These are phyloP conservation scores for Apocrypta bakeri DNA, from an alignment of 1,140 invertebrate genomes.

Conservation along the genomic window DNA sequence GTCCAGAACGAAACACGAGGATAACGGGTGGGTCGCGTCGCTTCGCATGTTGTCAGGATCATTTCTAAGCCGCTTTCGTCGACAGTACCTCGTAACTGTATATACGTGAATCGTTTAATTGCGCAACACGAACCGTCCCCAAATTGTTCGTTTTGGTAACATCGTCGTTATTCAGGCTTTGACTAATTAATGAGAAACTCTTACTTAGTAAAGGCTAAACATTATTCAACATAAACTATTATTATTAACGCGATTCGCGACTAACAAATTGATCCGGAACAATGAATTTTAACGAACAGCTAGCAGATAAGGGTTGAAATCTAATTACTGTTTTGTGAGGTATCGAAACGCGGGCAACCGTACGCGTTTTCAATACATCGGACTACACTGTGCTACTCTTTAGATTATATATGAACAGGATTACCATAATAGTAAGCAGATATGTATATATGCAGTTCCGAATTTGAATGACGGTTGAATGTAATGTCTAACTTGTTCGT, in stretches of 20 bases:
- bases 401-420: background rate
- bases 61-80: conserved; percentile 2
- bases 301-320: background rate
- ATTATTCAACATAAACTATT: background rate
- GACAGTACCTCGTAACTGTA: background rate
- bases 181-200: background rate
- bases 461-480: background rate
- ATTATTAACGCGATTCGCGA: background rate
- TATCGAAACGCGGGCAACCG: background rate
- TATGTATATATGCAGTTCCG: background rate
- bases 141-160: background rate
- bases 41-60: background rate
- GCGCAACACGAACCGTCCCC: background rate
- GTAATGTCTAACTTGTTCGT: background rate
- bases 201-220: no score
- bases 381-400: no score
- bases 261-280: background rate
- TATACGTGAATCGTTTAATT: background rate
- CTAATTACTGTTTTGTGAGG: background rate
- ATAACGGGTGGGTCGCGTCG: background rate
- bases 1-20: background rate
- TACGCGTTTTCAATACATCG: background rate
- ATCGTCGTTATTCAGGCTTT: background rate
- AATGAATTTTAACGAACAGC: background rate
- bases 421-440: background rate